Evolutionary conservation across 2,888 invertebrate species (phyloP).

Genomic region (Allolobophora icterica): DNA sequence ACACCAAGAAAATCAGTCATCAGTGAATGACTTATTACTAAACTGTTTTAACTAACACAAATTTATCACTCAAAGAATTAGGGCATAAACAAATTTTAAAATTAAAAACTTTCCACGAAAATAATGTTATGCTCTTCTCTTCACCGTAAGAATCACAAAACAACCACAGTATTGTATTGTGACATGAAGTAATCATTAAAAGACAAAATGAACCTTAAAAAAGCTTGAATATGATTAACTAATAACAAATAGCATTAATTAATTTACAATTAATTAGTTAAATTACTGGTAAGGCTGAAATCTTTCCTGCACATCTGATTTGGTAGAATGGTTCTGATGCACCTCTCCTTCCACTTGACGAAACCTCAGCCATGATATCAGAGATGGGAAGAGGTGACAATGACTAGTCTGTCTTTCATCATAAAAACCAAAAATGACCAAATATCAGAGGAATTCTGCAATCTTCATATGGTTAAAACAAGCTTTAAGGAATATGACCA

Average conservation of each 20-base stretch:
- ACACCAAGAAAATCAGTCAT: background rate
- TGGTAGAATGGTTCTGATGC: background rate
- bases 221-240: background rate
- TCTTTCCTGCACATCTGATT: background rate
- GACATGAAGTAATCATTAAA: background rate
- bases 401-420: background rate
- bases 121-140: too few relatives aligned
- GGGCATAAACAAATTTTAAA: background rate
- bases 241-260: background rate
- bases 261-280: background rate
- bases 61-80: background rate
- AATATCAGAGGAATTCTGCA: background rate
- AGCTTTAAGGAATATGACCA: background rate
- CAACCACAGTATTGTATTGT: background rate
- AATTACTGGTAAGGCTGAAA: background rate
- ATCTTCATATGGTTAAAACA: background rate
- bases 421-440: background rate
- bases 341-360: background rate
- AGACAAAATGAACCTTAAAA: background rate
- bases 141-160: background rate
- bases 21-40: background rate
- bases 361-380: background rate
- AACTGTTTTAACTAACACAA: background rate
- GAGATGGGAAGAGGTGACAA: background rate
- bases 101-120: too few relatives aligned